Base-by-base conservation (phyloP, 1,140 invertebrate genomes). In the Drosophila rhopaloa region DNA sequence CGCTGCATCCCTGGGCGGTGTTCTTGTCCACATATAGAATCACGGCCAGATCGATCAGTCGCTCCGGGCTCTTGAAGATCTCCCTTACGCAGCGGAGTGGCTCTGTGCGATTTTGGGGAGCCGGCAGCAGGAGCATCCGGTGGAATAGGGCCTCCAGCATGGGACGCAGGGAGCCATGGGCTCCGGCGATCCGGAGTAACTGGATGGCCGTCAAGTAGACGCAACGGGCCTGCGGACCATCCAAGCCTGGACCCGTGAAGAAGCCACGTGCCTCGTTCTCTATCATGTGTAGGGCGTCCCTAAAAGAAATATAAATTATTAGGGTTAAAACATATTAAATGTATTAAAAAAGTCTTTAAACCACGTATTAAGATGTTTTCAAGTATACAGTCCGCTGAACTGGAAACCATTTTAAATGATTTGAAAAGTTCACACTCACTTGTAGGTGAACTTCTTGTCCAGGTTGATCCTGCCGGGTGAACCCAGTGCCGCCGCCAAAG, bases 141-240 rank as follows among this genome's bases (percentile, higher is more conserved):
- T 98, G 97, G 91, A 98, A 98, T 2, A 98, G 93, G 0, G 97
- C 97, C 91, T 98, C 97, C 60, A 98, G 92, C 41, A 98, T 97
- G 13, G 97, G 97, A 14, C 97, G 93, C 56, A 98, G 93, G 9
- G 96, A 96, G 1, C 96, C 95, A 27, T 97, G 96, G 58, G 95
- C 95, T 0, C 97, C 98, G 4, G 98, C 96, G 35, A 98, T 93
- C 35, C 97, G 94, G 0, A 98, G 96, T 57, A 99, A 92, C 91
- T 98, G 96, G 24, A 96, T 96, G 9, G 97, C 96, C 1, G 92
- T 92, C 43, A 92, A 50, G 43, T 92, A 92, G 5, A 92, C 91
- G 41, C 92, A 92, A 19, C 91, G 84, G 0, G 92, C 91, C 61
- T 92, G 91, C 0, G 92, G 91, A 4, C 90, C 91, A 75, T 92